These are phyloP conservation scores for Dipodomys stephensi DNA, from an alignment of 2,113 vertebrate genomes.

Conservation along the genomic window DNA sequence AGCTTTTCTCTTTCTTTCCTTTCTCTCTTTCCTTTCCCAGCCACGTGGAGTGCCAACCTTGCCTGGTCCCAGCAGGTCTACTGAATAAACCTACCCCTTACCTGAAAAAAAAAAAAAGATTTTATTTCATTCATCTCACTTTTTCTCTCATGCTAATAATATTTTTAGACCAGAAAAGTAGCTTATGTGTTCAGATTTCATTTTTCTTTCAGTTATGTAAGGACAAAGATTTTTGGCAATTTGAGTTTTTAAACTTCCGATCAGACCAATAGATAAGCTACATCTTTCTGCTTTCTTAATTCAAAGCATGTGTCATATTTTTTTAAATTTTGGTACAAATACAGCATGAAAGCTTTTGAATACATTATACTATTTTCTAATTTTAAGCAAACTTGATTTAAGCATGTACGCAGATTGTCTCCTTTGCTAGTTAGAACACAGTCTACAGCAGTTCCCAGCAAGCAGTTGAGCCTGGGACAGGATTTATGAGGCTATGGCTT, in stretches of 20 bases:
- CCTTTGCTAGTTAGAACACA: slow-evolving; percentile 44
- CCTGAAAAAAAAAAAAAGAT: no score
- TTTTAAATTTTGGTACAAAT: slow-evolving; percentile 60
- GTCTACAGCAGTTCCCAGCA: neutral
- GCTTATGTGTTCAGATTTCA: neutral
- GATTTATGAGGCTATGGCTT: neutral
- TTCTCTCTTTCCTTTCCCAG: no score
- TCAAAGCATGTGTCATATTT: slow-evolving; percentile 16
- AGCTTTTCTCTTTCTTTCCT: no score
- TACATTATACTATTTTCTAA: slow-evolving; percentile 65
- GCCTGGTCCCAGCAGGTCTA: no score
- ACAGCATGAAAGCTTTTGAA: slow-evolving; percentile 62
- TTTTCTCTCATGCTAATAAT: neutral
- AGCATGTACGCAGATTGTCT: slow-evolving; percentile 59
- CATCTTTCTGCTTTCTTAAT: neutral
- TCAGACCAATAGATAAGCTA: slow-evolving; percentile 16
- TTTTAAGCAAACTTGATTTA: slow-evolving; percentile 76
- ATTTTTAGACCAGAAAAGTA: neutral
- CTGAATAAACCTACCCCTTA: no score
- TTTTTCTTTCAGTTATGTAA: neutral
- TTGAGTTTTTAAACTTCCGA: slow-evolving; percentile 4
- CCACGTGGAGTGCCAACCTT: no score
- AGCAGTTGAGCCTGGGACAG: neutral
- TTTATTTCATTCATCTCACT: neutral
- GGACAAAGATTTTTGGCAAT: neutral